Conservation (phyloP, 2,113 vertebrate genomes). For the Neolamprologus caudopunctatus region DNA sequence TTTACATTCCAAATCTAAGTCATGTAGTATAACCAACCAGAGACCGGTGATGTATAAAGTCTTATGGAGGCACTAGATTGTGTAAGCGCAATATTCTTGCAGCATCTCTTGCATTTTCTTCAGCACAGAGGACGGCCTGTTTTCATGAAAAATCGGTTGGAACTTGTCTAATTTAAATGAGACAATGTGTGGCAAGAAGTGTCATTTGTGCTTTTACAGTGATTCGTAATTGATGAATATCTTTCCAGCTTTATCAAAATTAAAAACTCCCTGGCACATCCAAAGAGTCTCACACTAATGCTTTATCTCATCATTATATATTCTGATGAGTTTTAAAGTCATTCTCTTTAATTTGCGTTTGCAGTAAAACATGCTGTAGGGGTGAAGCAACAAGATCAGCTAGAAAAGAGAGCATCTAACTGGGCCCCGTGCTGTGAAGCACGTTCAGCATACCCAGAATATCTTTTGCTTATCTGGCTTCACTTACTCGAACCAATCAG, state of each 20-base stretch:
- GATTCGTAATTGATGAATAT: background rate
- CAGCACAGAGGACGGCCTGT: background rate
- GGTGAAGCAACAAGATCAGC: background rate
- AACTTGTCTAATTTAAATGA: background rate
- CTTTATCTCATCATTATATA: background rate
- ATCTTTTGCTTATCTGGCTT: background rate
- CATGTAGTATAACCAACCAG: background rate
- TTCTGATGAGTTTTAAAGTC: background rate
- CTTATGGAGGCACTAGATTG: background rate
- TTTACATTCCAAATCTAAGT: background rate
- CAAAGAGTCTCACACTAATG: background rate
- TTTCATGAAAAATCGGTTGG: background rate
- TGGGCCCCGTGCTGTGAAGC: background rate
- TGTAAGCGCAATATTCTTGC: background rate
- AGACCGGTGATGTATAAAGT: background rate
- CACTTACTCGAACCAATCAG: background rate
- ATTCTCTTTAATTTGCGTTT: background rate
- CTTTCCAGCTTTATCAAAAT: background rate
- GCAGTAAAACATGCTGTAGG: background rate
- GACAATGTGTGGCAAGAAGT: background rate
- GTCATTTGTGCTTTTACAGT: background rate
- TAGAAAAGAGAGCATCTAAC: background rate
- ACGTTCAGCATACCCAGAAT: background rate
- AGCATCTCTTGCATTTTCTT: background rate
- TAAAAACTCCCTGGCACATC: background rate